These are phyloP conservation scores for Empidonax traillii DNA, from an alignment of 2,113 vertebrate species.

Conservation along the genomic window DNA sequence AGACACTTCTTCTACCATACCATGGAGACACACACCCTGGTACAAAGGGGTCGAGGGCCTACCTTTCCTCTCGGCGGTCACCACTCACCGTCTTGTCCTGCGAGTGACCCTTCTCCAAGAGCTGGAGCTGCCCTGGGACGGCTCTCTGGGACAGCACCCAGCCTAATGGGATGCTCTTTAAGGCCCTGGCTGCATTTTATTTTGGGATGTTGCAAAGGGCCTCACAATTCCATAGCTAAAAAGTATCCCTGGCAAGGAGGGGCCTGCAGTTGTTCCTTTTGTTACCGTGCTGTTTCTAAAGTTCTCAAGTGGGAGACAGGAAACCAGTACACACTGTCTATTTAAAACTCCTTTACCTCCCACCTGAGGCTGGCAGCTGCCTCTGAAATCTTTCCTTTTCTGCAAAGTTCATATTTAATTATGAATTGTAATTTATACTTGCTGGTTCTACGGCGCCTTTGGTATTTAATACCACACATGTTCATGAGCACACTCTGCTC, in stretches of 20 bases:
- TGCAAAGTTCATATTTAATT: conserved; percentile 9
- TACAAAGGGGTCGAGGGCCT: neutral
- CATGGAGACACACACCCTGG: neutral
- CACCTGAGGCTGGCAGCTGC: conserved; percentile 39
- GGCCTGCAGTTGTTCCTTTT: conserved; percentile 8
- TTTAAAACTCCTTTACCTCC: conserved; percentile 30
- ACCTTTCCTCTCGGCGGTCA: neutral
- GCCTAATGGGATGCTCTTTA: neutral
- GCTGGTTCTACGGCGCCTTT: neutral
- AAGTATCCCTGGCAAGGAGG: conserved; percentile 9
- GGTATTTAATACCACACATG: neutral
- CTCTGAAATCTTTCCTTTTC: conserved; percentile 26
- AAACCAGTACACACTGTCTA: neutral
- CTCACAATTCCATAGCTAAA: neutral
- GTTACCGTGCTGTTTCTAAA: neutral
- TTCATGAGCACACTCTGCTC: neutral
- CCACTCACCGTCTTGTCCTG: neutral
- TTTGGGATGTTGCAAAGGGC: neutral
- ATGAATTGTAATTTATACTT: conserved; percentile 40
- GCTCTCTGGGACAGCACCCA: neutral
- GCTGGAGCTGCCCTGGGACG: rapidly evolving
- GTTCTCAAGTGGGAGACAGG: conserved; percentile 17
- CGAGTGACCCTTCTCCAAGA: neutral
- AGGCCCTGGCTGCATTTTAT: neutral
- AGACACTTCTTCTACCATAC: neutral